Evolutionary conservation across 2,888 invertebrate species (phyloP).

Genomic region (Melinaea menophilus): DNA sequence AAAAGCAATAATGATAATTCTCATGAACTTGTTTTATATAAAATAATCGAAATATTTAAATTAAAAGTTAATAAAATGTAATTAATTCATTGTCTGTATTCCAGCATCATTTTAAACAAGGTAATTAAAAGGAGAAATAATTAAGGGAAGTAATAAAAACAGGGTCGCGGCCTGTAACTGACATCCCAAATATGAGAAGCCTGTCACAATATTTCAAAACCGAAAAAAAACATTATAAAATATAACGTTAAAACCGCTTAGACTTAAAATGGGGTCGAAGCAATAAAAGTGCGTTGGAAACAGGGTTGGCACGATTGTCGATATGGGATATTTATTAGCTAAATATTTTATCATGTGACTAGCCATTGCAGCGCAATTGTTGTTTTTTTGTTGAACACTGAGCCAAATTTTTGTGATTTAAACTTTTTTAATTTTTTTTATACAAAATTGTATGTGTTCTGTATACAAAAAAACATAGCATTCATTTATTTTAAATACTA

Average conservation of each 20-base stretch:
- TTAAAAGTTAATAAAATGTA: too few relatives aligned
- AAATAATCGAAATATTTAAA: too few relatives aligned
- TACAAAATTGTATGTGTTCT: neutral
- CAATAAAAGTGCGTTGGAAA: slow-evolving; percentile 49
- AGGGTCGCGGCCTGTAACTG: slow-evolving; percentile 9
- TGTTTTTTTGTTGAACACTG: slow-evolving; percentile 23
- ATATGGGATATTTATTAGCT: slow-evolving; percentile 33
- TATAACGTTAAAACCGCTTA: slow-evolving; percentile 49
- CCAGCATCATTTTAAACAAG: slow-evolving; percentile 5
- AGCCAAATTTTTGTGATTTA: slow-evolving; percentile 26
- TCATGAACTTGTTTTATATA: too few relatives aligned
- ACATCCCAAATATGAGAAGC: slow-evolving; percentile 18
- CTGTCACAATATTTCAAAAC: slow-evolving; percentile 21
- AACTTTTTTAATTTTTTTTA: slow-evolving; percentile 14
- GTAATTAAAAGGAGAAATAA: slow-evolving; percentile 16
- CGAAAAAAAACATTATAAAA: slow-evolving; percentile 41
- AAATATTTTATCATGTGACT: slow-evolving; percentile 28
- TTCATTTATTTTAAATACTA: too few relatives aligned
- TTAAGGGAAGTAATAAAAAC: slow-evolving; percentile 12
- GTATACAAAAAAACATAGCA: neutral
- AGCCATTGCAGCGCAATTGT: slow-evolving; percentile 26
- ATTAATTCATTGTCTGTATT: too few relatives aligned
- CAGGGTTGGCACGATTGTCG: slow-evolving; percentile 37
- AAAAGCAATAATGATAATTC: too few relatives aligned
- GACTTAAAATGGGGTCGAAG: slow-evolving; percentile 49